These are phyloP conservation scores for Uropetala carovei DNA, from an alignment of 2,888 invertebrate genomes.

Conservation along the genomic window DNA sequence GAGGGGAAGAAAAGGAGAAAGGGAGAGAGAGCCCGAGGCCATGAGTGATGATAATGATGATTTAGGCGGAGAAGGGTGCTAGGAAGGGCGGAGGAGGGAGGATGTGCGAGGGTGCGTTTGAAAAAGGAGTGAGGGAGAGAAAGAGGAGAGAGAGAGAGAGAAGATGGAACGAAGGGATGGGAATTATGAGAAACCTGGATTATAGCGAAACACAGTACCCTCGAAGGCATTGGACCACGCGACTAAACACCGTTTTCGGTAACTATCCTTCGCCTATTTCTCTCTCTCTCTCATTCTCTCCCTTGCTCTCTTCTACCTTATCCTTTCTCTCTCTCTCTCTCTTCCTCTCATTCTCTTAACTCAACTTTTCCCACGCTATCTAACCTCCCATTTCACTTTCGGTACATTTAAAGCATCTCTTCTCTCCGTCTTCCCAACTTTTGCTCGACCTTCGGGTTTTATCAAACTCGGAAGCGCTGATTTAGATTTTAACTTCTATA, in stretches of 20 bases:
- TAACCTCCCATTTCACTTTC: neutral
- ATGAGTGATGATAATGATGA: slow-evolving; percentile 35
- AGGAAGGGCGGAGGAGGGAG: neutral
- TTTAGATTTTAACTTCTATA: no score
- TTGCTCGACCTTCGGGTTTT: neutral
- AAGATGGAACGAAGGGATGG: neutral
- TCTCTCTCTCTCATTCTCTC: neutral
- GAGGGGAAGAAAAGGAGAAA: no score
- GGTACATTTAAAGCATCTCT: neutral
- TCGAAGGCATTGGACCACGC: slow-evolving; percentile 6
- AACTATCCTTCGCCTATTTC: neutral
- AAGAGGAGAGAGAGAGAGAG: neutral
- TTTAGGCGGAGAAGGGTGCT: neutral
- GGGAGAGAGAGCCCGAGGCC: neutral
- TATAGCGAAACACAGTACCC: slow-evolving; percentile 6
- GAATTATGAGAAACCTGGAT: slow-evolving; percentile 20
- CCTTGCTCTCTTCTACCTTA: neutral
- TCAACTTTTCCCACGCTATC: no score
- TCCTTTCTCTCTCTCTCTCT: neutral
- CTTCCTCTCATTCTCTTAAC: neutral
- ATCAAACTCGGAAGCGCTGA: neutral
- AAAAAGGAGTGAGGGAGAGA: neutral
- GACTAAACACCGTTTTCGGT: slow-evolving; percentile 28
- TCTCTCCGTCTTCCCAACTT: neutral
- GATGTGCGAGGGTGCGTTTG: neutral